Conservation (phyloP, 2,888 invertebrate genomes). For the Plebejus argus region DNA sequence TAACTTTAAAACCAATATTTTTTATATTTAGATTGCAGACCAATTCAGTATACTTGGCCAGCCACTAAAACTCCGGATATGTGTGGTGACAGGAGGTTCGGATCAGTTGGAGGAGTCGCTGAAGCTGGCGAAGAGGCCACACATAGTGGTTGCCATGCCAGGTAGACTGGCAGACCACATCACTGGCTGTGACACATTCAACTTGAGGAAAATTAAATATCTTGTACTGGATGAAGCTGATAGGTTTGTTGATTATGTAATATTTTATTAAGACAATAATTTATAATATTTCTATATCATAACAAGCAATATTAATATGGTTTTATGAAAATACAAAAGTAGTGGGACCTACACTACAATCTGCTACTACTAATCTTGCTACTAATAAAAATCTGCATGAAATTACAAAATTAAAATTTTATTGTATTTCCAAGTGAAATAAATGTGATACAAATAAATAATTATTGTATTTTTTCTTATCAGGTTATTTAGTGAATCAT, state of each 20-base stretch:
- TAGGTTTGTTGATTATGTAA: constrained; percentile 76
- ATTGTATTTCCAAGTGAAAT: too few species aligned
- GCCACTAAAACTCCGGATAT: constrained; percentile 90
- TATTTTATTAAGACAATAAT: too few species aligned
- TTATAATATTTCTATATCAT: too few species aligned
- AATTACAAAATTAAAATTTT: too few species aligned
- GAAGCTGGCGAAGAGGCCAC: constrained; percentile 91
- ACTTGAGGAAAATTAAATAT: constrained; percentile 89
- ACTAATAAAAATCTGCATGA: too few species aligned
- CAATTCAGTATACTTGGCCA: constrained; percentile 96
- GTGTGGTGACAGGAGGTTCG: constrained; percentile 96
- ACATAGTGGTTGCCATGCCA: constrained; percentile 98
- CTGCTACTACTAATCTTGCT: too few species aligned
- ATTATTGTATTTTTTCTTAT: constrained; percentile 12
- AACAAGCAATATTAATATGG: too few species aligned
- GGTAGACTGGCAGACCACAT: constrained; percentile 97
- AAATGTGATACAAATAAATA: too few species aligned
- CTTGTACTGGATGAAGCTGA: constrained; percentile 99
- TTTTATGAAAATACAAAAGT: too few species aligned
- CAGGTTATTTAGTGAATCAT: constrained; percentile 86
- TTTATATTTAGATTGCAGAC: constrained; percentile 88
- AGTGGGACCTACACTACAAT: too few species aligned
- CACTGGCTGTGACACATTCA: constrained; percentile 91
- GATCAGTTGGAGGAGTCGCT: constrained; percentile 94
- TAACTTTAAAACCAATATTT: background rate